Percentiles rank a stretch among this genome's conserved stretches.
Evolutionary conservation across 2,888 invertebrate species (phyloP).

Genomic region (Calliopum simillimum): DNA sequence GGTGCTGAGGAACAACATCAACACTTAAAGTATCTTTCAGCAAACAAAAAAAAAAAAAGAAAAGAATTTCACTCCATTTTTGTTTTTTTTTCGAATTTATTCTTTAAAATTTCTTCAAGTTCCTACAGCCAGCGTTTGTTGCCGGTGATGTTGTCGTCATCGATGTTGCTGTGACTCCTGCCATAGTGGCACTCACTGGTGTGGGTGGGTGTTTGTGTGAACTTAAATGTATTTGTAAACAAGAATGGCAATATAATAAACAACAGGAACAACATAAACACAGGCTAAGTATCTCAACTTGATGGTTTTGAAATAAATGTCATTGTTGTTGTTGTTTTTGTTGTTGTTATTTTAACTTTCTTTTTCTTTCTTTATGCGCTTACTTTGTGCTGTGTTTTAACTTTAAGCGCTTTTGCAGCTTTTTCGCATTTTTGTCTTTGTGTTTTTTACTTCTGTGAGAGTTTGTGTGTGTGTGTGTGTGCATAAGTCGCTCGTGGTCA

Average conservation of each 20-base stretch:
- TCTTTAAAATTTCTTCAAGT: conserved; percentile 35
- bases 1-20: conserved; percentile 12
- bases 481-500: neutral
- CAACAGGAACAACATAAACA: too few species aligned
- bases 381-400: conserved; percentile 2
- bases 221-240: conserved; percentile 3
- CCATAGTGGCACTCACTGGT: neutral
- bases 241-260: too few species aligned
- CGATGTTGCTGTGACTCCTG: conserved; percentile 5
- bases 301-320: neutral
- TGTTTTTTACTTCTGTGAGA: too few species aligned
- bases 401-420: conserved; percentile 13
- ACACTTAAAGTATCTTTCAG: conserved; percentile 6
- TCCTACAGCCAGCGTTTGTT: too few species aligned
- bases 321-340: neutral
- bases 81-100: conserved; percentile 22
- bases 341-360: too few species aligned
- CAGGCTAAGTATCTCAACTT: too few species aligned
- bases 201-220: too few species aligned
- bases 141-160: conserved; percentile 2
- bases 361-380: conserved; percentile 13
- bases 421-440: conserved; percentile 4
- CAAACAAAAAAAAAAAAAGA: neutral
- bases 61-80: conserved; percentile 7
- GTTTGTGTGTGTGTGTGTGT: neutral